Base-by-base conservation (phyloP, 2,888 invertebrate species). In the Heteromyza rotundicornis region DNA sequence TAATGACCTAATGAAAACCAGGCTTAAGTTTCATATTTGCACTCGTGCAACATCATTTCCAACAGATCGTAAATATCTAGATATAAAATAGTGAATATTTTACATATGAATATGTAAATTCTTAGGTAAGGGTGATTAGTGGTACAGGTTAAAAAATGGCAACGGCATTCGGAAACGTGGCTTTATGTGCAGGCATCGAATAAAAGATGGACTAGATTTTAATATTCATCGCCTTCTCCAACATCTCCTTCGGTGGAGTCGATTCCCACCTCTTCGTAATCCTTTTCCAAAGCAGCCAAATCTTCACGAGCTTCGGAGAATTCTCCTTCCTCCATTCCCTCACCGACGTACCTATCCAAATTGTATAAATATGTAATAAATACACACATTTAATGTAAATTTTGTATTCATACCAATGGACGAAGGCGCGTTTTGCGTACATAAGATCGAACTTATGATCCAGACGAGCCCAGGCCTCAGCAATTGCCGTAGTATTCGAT, bases 381-480 rank as follows among this genome's bases (percentile, higher is more conserved):
- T n/a, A n/a, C n/a, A n/a, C n/a, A n/a, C n/a, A n/a, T n/a, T n/a
- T n/a, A n/a, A n/a, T n/a, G n/a, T n/a, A n/a, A n/a, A n/a, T n/a
- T n/a, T n/a, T n/a, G n/a, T n/a, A n/a, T n/a, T n/a, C n/a, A n/a
- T n/a, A 92, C 97, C 97, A 97, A 84, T 97, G 96, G 17, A 97
- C 95, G 82, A 97, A 97, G 2, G 96, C 96, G 65, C 96, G 89
- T 84, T 96, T 96, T 40, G 95, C 93, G 84, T 95, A 97, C 95
- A 97, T 96, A 74, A 97, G 84, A 84, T 97, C 96, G 82, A 97
- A 96, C 82, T 97, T 97, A 84, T 94, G 94, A 84, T 96, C 94
- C 64, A 97, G 86, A 72, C 94, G 89, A 59, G 95, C 95, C 96
- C 96, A 97, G 27, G 96, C 96, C 81, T 96, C 96, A 2, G 95